A percentile compares a stretch with the other conserved stretches of the same genome.
These are phyloP conservation scores for Tympanoctomys barrerae DNA, from an alignment of 2,797 vertebrate genomes.

Conservation along the genomic window DNA sequence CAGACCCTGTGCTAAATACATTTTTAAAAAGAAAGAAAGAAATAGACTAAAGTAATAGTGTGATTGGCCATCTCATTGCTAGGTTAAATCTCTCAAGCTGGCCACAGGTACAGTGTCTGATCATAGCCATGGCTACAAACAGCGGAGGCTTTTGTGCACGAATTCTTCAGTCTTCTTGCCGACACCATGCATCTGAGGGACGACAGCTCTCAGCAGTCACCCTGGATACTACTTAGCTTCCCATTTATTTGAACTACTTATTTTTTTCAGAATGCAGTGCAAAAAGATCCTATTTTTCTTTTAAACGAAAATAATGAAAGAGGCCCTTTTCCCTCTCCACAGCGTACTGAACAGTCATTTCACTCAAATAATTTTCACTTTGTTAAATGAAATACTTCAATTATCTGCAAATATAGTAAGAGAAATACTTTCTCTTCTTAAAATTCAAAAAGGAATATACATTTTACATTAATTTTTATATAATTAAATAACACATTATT, in stretches of 20 bases:
- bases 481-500: not conserved
- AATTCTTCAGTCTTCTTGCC: slow-evolving; percentile 56
- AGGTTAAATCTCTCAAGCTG: slow-evolving; percentile 53
- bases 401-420: not conserved
- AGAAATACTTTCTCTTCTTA: slow-evolving; percentile 62
- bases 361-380: slow-evolving; percentile 55
- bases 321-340: slow-evolving; percentile 33
- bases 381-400: slow-evolving; percentile 60
- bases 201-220: slow-evolving; percentile 82
- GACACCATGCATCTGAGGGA: slow-evolving; percentile 69
- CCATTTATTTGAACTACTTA: slow-evolving; percentile 68
- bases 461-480: slow-evolving; percentile 40
- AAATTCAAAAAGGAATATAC: slow-evolving; percentile 42
- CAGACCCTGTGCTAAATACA: no score
- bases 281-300: slow-evolving; percentile 50
- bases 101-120: slow-evolving; percentile 38
- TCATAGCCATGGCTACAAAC: slow-evolving; percentile 13
- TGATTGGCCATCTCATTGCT: slow-evolving; percentile 47
- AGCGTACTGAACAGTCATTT: slow-evolving; percentile 63
- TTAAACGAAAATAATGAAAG: slow-evolving; percentile 69
- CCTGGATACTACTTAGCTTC: slow-evolving; percentile 75
- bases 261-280: slow-evolving; percentile 25
- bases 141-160: slow-evolving; percentile 19
- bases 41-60: slow-evolving; percentile 11
- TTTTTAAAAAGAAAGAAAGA: no score